These are phyloP conservation scores for Melipona quadrifasciata DNA, from an alignment of 1,140 invertebrate genomes.

Conservation along the genomic window DNA sequence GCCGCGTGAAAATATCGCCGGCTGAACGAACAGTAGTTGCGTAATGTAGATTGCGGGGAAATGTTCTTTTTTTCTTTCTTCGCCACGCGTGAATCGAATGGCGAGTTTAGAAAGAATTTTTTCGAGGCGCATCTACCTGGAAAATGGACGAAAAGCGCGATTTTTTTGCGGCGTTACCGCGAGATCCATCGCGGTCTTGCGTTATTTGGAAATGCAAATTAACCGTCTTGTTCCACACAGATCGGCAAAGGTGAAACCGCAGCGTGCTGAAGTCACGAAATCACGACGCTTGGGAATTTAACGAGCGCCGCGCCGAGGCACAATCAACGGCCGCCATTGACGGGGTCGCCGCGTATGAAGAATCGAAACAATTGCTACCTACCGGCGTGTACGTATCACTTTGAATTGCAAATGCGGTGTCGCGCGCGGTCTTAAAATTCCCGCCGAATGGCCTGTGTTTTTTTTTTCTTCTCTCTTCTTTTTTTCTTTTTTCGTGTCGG, in stretches of 20 bases:
- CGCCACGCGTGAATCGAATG: background rate
- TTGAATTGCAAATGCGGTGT: conserved; percentile 39
- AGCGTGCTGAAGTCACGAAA: background rate
- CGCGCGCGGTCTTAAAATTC: conserved; percentile 26
- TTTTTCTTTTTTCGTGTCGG: background rate
- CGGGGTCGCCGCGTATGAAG: conserved; percentile 2
- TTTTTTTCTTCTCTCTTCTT: too few relatives aligned
- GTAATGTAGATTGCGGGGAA: background rate
- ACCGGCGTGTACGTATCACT: conserved; percentile 12
- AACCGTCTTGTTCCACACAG: background rate
- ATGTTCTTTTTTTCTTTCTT: background rate
- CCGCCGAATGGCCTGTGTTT: background rate
- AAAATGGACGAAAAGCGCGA: background rate
- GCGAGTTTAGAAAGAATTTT: background rate
- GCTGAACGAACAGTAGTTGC: background rate
- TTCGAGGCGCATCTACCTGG: background rate
- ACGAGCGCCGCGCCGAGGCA: background rate
- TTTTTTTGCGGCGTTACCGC: too few relatives aligned
- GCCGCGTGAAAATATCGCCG: background rate
- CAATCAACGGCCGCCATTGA: background rate
- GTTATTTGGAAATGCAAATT: conserved; percentile 20
- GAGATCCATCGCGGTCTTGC: background rate
- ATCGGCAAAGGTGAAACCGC: background rate
- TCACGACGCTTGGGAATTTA: background rate
- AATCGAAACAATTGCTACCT: conserved; percentile 34